Evolutionary conservation across 2,797 vertebrate species (phyloP), one percentile per base, ranked within the genome.

Genomic region (Liparis tanakae): DNA sequence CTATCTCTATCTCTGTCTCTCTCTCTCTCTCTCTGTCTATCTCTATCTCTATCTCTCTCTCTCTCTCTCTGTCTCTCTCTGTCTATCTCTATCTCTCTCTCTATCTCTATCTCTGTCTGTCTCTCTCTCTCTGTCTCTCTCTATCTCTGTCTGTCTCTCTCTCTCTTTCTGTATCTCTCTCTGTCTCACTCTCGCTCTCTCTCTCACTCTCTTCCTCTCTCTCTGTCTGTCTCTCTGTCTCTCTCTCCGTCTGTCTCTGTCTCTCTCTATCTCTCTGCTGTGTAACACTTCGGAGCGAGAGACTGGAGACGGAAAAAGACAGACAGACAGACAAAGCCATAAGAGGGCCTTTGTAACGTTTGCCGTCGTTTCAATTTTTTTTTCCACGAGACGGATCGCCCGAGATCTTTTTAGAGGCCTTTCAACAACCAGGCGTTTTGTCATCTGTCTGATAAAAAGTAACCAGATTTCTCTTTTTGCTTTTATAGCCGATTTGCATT

Each of bases 401-500:
- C 34, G 43, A 18, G 74, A 77, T 82, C 61, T 55, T 74, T 79
- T 68, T 41, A 53, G 18, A 57, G 12, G 67, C 56, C 30, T 84
- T 74, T 84, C 56, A 70, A 51, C 79, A 70, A 61, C 51, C 56
- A 86, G 68, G 59, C 71, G 62, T 91, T 87, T 78, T 70, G 65
- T 54, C 70, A 71, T 86, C 87, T 84, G 74, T 88, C 84, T 72
- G 67, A 53, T 76, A 59, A 85, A 81, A 87, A 77, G 30, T 82
- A 76, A 81, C 75, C 71, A 83, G 63, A 84, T 86, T 84, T 85
- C 37, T 50, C 70, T 75, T 30, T 30, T 81, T 30, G 72, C 72
- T 81, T 85, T 86, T 82, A 82, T 62, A 59, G 78, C 58, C 83
- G 83, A 87, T 91, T 84, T 87, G 66, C 76, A 82, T 80, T 61